Evolutionary conservation across 2,888 invertebrate genomes (phyloP).

Genomic region (Theretra japonica): DNA sequence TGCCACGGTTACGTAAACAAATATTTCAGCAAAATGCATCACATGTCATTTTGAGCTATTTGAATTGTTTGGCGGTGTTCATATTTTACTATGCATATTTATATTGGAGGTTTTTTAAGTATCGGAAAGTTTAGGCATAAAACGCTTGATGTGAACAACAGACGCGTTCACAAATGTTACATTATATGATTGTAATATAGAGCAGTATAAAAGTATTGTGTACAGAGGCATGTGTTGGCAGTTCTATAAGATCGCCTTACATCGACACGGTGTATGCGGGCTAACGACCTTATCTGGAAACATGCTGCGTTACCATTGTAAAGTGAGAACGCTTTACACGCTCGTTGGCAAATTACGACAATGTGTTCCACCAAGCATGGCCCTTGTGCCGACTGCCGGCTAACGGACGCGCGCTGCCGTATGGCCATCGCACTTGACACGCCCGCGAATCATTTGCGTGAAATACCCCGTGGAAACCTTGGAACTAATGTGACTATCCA

Average conservation of each 20-base stretch:
- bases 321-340: constrained; percentile 39
- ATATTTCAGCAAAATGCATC: too few relatives aligned
- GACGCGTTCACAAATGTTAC: not conserved
- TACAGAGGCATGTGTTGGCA: not conserved
- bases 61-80: too few relatives aligned
- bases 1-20: too few relatives aligned
- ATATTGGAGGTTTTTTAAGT: not conserved
- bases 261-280: constrained; percentile 24
- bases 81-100: not conserved
- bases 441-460: constrained; percentile 3
- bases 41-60: too few relatives aligned
- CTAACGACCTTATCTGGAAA: constrained; percentile 34
- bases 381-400: constrained; percentile 38
- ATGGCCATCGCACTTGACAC: not conserved
- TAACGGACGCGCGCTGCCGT: constrained; percentile 38
- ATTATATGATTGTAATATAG: not conserved
- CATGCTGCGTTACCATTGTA: constrained; percentile 37
- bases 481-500: not conserved
- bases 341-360: constrained; percentile 54
- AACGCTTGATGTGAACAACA: not conserved
- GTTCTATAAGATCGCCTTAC: constrained; percentile 20
- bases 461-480: not conserved
- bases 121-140: not conserved
- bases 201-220: not conserved
- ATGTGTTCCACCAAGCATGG: constrained; percentile 62